These are phyloP conservation scores for Hydra vulgaris DNA, from an alignment of 30 jellyfish, hydroid and myxozoan species.

Conservation along the genomic window DNA sequence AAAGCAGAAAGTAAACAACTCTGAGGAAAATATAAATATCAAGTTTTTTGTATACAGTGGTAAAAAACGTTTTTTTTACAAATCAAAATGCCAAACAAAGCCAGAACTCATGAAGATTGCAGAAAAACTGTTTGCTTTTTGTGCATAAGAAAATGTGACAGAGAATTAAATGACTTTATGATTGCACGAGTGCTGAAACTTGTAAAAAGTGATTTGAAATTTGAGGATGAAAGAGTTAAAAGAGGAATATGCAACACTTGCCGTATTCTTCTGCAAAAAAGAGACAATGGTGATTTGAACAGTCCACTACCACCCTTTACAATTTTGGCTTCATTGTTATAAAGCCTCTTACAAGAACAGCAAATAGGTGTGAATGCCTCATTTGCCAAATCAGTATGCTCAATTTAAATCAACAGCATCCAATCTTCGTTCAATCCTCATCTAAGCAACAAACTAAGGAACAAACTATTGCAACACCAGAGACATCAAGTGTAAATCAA, in stretches of 20 bases:
- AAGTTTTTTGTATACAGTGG: neutral
- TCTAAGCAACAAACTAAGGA: neutral
- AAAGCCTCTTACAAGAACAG: neutral
- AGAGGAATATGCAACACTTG: neutral
- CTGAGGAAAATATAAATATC: neutral
- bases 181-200: neutral
- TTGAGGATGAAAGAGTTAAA: neutral
- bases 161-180: neutral
- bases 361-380: neutral
- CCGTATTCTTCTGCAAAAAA: neutral
- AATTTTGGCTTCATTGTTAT: neutral
- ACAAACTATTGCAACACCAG: neutral
- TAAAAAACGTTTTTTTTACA: neutral
- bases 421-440: neutral
- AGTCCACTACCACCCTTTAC: neutral
- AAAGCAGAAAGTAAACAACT: neutral
- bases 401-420: neutral
- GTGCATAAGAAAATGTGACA: neutral
- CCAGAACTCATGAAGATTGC: neutral
- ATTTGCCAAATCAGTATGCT: neutral
- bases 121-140: neutral
- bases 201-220: neutral
- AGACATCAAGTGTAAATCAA: neutral
- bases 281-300: neutral
- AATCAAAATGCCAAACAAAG: neutral